Evolutionary conservation across 2,113 vertebrate species (phyloP), one percentile per base, ranked within the genome.

Genomic region (Abramis brama): DNA sequence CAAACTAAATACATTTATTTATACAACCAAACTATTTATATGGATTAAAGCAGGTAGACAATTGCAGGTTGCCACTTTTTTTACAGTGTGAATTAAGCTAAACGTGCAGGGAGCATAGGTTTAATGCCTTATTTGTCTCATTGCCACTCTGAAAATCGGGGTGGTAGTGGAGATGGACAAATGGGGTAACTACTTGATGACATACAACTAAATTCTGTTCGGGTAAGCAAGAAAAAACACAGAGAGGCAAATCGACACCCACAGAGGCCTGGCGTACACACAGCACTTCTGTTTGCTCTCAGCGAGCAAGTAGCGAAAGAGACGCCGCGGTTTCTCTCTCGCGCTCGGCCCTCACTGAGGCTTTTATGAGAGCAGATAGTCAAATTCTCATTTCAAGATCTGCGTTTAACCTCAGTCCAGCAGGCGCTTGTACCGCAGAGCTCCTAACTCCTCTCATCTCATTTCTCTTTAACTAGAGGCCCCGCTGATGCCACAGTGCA

Each of bases 281-380:
- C 76, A 80, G 62, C 60, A 82, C 81, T 76, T 84, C 71, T 83
- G 84, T 86, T 87, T 87, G 62, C 52, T 70, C 57, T 78, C 59
- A 21, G 77, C 21, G 66, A 76, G 82, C 71, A 60, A 45, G 27
- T 57, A 73, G 33, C 70, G 75, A 74, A 71, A 4, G 59, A 88
- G 87, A 86, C 79, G 27, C 74, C 76, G 87, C 73, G 87, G 89
- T 87, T 87, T 85, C 66, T 82, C 83, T 79, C 39, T 21, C 66
- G 74, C 66, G 5, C 81, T 83, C 66, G 45, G 52, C 76, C 68
- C 59, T 79, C 52, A 60, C 77, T 57, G 73, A 78, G 75, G 68
- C 82, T 79, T 59, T 87, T 88, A 90, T 79, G 83, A 85, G 73
- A 88, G 79, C 64, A 68, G 85, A 87, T 87, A 89, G 77, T 86